phyloP scores from a whole-genome alignment of 2,797 vertebrate species.

The Cetoscarus ocellatus region DNA sequence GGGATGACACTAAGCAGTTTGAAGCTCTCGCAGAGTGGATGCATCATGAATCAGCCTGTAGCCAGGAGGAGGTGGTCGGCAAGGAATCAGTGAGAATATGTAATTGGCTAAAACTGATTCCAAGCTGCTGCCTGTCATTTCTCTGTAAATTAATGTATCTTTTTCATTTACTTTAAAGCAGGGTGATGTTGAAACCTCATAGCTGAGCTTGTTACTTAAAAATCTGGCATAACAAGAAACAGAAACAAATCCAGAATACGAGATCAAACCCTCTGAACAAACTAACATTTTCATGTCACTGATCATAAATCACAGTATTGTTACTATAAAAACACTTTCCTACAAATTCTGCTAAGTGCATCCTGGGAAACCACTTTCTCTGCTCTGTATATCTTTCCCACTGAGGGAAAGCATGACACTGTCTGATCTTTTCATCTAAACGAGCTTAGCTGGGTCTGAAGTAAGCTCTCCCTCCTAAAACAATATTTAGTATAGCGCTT shows the following conservation, averaged over 20 bases:
- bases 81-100: constrained; percentile 24
- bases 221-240: background rate
- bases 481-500: constrained; percentile 4
- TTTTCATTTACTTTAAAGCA: constrained; percentile 30
- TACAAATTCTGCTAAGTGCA: constrained; percentile 16
- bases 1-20: constrained; percentile 51
- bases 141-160: constrained; percentile 18
- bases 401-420: constrained; percentile 2
- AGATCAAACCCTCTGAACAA: constrained; percentile 24
- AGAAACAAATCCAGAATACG: background rate
- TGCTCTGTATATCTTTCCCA: constrained; percentile 40
- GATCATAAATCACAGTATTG: constrained; percentile 34
- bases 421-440: constrained; percentile 29
- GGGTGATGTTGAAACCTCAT: constrained; percentile 13
- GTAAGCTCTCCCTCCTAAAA: constrained; percentile 4
- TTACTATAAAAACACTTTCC: constrained; percentile 20
- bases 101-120: constrained; percentile 1
- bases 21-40: constrained; percentile 53
- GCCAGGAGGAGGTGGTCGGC: constrained; percentile 16
- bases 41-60: constrained; percentile 49
- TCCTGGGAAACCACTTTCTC: constrained; percentile 35
- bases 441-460: constrained; percentile 22
- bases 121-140: constrained; percentile 14
- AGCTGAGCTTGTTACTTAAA: constrained; percentile 10
- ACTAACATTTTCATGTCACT: constrained; percentile 18